Conservation (phyloP, 1,140 invertebrate genomes). For the Oryctes rhinoceros region DNA sequence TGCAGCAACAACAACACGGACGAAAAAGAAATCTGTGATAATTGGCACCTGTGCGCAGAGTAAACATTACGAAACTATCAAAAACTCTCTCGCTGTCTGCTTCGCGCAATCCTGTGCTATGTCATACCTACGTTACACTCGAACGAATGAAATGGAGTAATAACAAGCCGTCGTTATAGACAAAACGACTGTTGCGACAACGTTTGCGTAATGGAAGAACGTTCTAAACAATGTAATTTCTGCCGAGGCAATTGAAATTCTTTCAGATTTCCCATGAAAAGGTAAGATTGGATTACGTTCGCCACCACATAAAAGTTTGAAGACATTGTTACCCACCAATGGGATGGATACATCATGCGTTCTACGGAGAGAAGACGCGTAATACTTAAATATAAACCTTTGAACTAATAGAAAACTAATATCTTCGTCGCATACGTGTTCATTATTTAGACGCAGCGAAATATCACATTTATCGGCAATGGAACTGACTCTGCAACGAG, state of each 20-base stretch:
- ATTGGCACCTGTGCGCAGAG: slow-evolving; percentile 5
- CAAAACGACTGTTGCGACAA: neutral
- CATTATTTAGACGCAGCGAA: too few species aligned
- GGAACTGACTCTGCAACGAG: too few species aligned
- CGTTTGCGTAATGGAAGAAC: slow-evolving; percentile 13
- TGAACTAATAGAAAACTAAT: too few species aligned
- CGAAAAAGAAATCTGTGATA: slow-evolving; percentile 24
- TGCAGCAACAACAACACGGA: neutral
- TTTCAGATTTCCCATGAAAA: slow-evolving; percentile 14
- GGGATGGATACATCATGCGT: too few species aligned
- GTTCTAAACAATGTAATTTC: neutral
- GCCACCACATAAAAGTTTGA: neutral
- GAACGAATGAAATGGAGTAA: slow-evolving; percentile 20
- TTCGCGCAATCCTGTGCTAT: neutral
- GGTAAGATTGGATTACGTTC: neutral
- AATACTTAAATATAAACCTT: too few species aligned
- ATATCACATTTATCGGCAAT: too few species aligned
- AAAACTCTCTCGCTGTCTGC: neutral
- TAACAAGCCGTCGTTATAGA: neutral
- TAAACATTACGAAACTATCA: neutral
- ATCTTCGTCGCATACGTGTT: too few species aligned
- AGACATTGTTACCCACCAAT: too few species aligned
- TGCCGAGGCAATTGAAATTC: neutral
- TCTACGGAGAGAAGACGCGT: too few species aligned
- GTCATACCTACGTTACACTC: neutral